A percentile compares a stretch with the other conserved stretches of the same genome.
These are phyloP conservation scores for Pachymerium ferrugineum DNA, from an alignment of 2,888 invertebrate species.

Conservation along the genomic window DNA sequence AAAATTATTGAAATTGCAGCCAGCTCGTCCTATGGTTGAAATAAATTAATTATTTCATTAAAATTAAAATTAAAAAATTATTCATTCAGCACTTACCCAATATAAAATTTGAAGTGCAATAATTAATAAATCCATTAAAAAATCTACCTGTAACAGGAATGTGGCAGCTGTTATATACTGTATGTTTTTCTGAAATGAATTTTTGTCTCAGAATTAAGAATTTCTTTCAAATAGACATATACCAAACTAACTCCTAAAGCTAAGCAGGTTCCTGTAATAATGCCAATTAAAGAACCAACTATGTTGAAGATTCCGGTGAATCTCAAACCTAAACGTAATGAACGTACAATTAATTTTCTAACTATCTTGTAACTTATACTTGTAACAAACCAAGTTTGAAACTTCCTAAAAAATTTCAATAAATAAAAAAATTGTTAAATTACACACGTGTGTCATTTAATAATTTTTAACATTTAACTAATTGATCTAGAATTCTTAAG, in stretches of 20 bases:
- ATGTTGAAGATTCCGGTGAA: neutral
- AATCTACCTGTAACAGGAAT: neutral
- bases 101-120: neutral
- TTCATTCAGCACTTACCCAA: neutral
- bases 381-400: too few relatives aligned
- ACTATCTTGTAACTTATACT: too few relatives aligned
- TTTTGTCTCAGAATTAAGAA: neutral
- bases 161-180: neutral
- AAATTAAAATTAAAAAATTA: neutral
- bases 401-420: too few relatives aligned
- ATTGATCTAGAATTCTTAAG: too few relatives aligned
- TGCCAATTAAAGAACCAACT: neutral
- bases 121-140: neutral
- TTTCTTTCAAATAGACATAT: neutral
- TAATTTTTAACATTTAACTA: too few relatives aligned
- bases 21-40: neutral
- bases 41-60: too few relatives aligned
- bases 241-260: neutral
- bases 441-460: too few relatives aligned
- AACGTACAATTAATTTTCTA: neutral
- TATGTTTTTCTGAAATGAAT: neutral
- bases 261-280: neutral
- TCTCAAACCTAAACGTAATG: neutral
- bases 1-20: neutral
- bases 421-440: too few relatives aligned